Conservation (phyloP, 2,113 vertebrate genomes). For the Pipra filicauda region DNA sequence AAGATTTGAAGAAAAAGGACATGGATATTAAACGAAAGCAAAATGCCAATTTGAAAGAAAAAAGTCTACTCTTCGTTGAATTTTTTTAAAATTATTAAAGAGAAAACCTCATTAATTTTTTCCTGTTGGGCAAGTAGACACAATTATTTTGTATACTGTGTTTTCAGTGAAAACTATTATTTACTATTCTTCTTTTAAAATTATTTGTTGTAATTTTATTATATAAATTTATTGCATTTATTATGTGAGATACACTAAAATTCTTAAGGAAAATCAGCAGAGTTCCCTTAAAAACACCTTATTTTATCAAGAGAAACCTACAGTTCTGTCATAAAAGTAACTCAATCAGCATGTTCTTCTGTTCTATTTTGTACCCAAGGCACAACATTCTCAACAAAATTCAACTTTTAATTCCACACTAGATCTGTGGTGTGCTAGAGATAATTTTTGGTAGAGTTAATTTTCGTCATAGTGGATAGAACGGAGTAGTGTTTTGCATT, state of each 20-base stretch:
- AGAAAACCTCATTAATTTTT: not conserved
- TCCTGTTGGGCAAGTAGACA: not conserved
- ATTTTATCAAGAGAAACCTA: not conserved
- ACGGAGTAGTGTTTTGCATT: not conserved
- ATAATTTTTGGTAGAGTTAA: not conserved
- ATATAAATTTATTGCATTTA: not conserved
- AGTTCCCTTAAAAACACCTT: not conserved
- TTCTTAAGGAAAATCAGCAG: not conserved
- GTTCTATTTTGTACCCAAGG: not conserved
- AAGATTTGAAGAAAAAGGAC: not conserved
- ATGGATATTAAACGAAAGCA: not conserved
- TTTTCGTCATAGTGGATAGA: not conserved
- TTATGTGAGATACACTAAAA: not conserved
- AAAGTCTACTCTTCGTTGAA: not conserved
- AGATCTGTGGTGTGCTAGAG: not conserved
- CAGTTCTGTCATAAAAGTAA: not conserved
- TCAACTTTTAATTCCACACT: not conserved
- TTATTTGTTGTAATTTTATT: not conserved
- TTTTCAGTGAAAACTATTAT: not conserved
- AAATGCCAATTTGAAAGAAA: not conserved
- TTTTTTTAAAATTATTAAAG: not conserved
- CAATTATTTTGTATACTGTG: not conserved
- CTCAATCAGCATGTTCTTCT: not conserved
- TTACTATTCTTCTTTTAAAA: not conserved
- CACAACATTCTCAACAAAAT: not conserved